Evolutionary conservation across 2,797 vertebrate species (phyloP), one percentile per base, ranked within the genome.

Genomic region (Cirrhinus molitorella): DNA sequence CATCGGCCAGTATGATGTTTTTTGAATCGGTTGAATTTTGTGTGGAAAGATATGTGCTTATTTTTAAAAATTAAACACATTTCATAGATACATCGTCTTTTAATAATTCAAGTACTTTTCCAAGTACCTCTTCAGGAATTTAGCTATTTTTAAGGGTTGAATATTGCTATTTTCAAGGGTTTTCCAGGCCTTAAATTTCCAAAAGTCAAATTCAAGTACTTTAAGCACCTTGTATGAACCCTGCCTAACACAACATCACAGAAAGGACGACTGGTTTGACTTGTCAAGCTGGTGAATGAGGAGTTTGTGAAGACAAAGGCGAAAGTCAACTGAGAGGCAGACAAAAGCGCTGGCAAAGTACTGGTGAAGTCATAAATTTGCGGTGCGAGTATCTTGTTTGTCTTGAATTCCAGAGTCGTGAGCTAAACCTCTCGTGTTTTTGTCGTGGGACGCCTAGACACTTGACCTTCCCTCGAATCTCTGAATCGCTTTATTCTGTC

Each of bases 321-420:
- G 23, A 53, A 34, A 81, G 65, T 45, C 87, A 80, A 77, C 75
- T 66, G 43, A 83, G 59, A 85, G 34, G 25, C 78, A 65, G 40
- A 14, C 63, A 14, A 84, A 83, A 51, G 28, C 3, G 19, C 37
- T 55, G 77, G 76, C 85, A 83, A 81, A 80, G 57, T 75, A 85
- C 84, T 7, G 28, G 68, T 88, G 87, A 92, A 88, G 84, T 93
- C 89, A 92, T 90, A 73, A 43, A 87, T 93, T 87, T 88, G 80
- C 81, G 49, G 85, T 85, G 80, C 81, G 77, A 81, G 78, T 92
- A 91, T 94, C 91, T 87, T 90, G 89, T 88, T 89, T 84, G 91
- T 93, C 90, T 87, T 63, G 84, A 87, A 92, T 94, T 93, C 90
- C 89, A 90, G 81, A 88, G 81, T 86, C 70, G 57, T 91, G 79